Evolutionary conservation across 2,113 vertebrate genomes (phyloP).

Genomic region (Caloenas nicobarica): DNA sequence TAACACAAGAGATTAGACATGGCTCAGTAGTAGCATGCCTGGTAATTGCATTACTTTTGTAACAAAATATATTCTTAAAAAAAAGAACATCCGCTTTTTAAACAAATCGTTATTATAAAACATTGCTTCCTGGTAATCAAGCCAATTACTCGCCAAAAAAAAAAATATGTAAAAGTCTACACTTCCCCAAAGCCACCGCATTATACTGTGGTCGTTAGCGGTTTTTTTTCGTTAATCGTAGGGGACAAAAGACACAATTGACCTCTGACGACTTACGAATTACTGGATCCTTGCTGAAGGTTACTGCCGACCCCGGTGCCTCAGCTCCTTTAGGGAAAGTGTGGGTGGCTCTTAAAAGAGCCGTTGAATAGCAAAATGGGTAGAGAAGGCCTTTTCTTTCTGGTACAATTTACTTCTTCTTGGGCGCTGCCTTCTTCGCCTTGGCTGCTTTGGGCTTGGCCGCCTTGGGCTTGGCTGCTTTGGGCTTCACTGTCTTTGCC

Average conservation of each 20-base stretch:
- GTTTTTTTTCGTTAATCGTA: background rate
- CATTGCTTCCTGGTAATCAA: background rate
- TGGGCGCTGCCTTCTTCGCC: constrained; percentile 5
- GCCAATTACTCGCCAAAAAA: background rate
- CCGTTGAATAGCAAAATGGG: constrained; percentile 63
- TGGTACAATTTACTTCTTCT: constrained; percentile 51
- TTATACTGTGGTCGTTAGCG: background rate
- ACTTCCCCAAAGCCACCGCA: background rate
- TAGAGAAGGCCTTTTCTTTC: background rate
- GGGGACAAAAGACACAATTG: background rate
- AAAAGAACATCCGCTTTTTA: background rate
- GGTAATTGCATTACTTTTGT: background rate
- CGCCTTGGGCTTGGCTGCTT: background rate
- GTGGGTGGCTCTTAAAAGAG: constrained; percentile 81
- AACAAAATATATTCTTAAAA: constrained; percentile 33
- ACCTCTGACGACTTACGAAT: constrained; percentile 50
- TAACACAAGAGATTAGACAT: background rate
- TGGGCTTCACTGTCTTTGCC: background rate
- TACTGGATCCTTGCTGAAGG: background rate
- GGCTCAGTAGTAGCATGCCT: constrained; percentile 44
- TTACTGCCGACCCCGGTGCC: background rate
- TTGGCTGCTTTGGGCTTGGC: constrained; percentile 55
- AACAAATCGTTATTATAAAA: constrained; percentile 34
- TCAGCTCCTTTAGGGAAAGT: constrained; percentile 21
- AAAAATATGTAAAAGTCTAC: background rate